phyloP scores from a whole-genome alignment of 2,888 invertebrate genomes.

The Blastobasis adustella region DNA sequence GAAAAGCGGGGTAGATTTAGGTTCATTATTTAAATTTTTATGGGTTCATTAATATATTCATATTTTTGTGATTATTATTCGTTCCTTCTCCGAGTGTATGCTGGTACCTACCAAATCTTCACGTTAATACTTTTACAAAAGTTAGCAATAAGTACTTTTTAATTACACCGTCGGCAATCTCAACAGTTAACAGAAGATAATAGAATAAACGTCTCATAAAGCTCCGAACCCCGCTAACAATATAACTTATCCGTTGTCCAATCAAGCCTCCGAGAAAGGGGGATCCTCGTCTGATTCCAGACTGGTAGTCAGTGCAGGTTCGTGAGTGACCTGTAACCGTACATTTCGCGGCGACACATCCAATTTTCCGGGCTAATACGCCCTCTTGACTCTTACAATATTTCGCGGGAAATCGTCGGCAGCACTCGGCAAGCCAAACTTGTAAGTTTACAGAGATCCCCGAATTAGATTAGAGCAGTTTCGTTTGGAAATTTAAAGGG shows the following conservation, averaged over 20 bases:
- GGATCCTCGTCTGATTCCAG: neutral
- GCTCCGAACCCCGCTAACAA: neutral
- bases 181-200: neutral
- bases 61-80: neutral
- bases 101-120: neutral
- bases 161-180: neutral
- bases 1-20: neutral
- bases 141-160: neutral
- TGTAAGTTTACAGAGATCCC: slow-evolving; percentile 7
- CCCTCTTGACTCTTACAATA: slow-evolving; percentile 12
- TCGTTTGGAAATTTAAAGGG: too few relatives aligned
- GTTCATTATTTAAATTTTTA: too few relatives aligned
- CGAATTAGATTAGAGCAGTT: slow-evolving; percentile 3
- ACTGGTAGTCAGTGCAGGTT: slow-evolving; percentile 3
- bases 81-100: neutral
- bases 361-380: slow-evolving; percentile 22
- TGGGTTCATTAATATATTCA: too few relatives aligned
- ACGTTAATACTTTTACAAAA: too few relatives aligned
- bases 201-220: neutral
- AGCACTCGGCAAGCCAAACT: neutral
- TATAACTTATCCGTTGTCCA: neutral
- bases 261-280: neutral
- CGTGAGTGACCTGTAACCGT: slow-evolving; percentile 11
- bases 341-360: slow-evolving; percentile 20
- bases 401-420: slow-evolving; percentile 13